Conservation (phyloP, 1,140 invertebrate genomes). For the Neotoxoptera formosana region DNA sequence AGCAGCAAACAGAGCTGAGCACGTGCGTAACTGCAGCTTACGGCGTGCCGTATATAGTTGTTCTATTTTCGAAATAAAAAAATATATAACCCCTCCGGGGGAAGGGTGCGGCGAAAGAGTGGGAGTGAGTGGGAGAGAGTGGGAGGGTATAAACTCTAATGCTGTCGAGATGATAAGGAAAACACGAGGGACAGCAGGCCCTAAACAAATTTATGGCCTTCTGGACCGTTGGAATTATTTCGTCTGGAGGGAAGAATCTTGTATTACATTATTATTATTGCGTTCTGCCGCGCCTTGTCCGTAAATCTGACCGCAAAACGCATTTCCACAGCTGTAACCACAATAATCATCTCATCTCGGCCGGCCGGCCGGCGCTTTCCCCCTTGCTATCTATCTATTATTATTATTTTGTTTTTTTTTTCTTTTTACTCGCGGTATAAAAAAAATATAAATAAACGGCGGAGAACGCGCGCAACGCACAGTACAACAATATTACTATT, state of each 20-base stretch:
- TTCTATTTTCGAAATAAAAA: constrained; percentile 18
- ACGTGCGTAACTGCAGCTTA: not conserved
- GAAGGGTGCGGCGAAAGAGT: not conserved
- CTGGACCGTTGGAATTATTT: constrained; percentile 58
- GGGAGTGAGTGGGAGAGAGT: too few species aligned
- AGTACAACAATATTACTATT: too few species aligned
- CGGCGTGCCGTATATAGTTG: too few species aligned
- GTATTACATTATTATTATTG: constrained; percentile 58
- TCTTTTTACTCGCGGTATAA: constrained; percentile 28
- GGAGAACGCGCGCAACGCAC: not conserved
- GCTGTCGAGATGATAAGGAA: constrained; percentile 55
- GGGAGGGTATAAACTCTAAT: constrained; percentile 50
- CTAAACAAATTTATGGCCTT: constrained; percentile 58
- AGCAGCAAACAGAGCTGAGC: not conserved
- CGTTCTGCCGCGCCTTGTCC: constrained; percentile 49
- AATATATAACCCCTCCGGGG: not conserved
- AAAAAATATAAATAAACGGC: constrained; percentile 50
- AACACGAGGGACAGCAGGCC: constrained; percentile 56
- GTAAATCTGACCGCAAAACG: constrained; percentile 57
- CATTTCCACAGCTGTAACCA: constrained; percentile 57
- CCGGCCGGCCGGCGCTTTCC: not conserved
- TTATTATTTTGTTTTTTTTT: not conserved
- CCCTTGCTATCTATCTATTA: constrained; percentile 3
- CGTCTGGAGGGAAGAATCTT: constrained; percentile 57
- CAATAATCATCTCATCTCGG: constrained; percentile 52